Conservation (phyloP, 2,113 vertebrate genomes). For the Nansenia antarctica region DNA sequence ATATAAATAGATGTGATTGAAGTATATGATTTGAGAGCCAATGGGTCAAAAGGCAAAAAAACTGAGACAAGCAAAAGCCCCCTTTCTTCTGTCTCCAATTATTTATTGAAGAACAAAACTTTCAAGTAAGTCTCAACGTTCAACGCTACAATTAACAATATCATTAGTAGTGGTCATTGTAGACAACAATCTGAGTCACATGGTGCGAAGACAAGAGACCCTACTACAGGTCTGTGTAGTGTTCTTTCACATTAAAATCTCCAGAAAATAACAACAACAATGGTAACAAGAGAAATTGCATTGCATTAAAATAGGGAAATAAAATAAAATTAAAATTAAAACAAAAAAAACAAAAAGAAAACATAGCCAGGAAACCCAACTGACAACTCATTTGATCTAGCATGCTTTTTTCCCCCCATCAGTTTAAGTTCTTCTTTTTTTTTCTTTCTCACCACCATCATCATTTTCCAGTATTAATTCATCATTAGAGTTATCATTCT, state of each 20-base stretch:
- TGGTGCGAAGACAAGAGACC: slow-evolving; percentile 31
- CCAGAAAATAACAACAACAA: slow-evolving; percentile 40
- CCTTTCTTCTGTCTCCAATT: slow-evolving; percentile 55
- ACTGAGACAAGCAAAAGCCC: neutral
- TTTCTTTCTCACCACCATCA: neutral
- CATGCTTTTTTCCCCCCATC: slow-evolving; percentile 4
- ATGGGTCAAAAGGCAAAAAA: slow-evolving; percentile 12
- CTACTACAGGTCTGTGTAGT: slow-evolving; percentile 36
- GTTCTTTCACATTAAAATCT: slow-evolving; percentile 71
- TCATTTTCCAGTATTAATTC: no score
- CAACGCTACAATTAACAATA: slow-evolving; percentile 63
- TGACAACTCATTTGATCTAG: slow-evolving; percentile 41
- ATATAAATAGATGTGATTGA: no score
- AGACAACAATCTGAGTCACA: slow-evolving; percentile 47
- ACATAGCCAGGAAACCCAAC: slow-evolving; percentile 16
- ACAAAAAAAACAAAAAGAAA: slow-evolving; percentile 9
- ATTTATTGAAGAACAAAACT: slow-evolving; percentile 76
- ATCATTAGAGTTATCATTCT: neutral
- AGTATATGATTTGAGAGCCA: neutral
- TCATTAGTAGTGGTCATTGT: slow-evolving; percentile 68
- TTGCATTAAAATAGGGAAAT: slow-evolving; percentile 59
- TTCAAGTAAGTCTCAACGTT: slow-evolving; percentile 74
- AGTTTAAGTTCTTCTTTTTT: slow-evolving; percentile 18
- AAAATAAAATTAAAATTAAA: slow-evolving; percentile 15
- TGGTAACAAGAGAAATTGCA: slow-evolving; percentile 40